These are phyloP conservation scores for Agapornis canus DNA, from an alignment of 2,797 vertebrate genomes.

Conservation along the genomic window DNA sequence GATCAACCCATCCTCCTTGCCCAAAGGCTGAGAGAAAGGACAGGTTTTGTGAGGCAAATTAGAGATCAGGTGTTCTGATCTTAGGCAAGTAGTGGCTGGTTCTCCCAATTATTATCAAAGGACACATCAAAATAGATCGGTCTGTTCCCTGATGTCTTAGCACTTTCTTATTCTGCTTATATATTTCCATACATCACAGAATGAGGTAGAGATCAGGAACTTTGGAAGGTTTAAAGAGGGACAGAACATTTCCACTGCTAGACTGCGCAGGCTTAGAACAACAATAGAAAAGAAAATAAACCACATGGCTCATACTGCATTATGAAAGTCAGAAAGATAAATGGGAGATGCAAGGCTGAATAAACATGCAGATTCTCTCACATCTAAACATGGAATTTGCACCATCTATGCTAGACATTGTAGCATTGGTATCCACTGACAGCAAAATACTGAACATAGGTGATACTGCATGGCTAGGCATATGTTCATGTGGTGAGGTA, in stretches of 20 bases:
- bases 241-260: background rate
- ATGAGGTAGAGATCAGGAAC: background rate
- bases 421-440: background rate
- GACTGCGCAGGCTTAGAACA: background rate
- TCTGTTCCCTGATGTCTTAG: background rate
- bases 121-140: background rate
- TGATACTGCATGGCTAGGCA: background rate
- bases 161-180: background rate
- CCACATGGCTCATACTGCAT: background rate
- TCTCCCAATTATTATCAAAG: background rate
- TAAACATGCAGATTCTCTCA: background rate
- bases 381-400: background rate
- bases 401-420: background rate
- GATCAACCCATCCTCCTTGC: accelerated
- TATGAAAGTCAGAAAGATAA: background rate
- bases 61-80: background rate
- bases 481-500: background rate
- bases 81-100: background rate
- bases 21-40: background rate
- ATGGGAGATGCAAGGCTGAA: background rate
- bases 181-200: background rate
- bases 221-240: background rate
- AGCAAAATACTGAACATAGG: background rate
- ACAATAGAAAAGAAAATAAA: background rate
- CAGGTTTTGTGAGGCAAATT: background rate